A percentile compares a stretch with the other conserved stretches of the same genome.
These are phyloP conservation scores for Orthosia gracilis DNA, from an alignment of 2,888 invertebrate species.

Conservation along the genomic window DNA sequence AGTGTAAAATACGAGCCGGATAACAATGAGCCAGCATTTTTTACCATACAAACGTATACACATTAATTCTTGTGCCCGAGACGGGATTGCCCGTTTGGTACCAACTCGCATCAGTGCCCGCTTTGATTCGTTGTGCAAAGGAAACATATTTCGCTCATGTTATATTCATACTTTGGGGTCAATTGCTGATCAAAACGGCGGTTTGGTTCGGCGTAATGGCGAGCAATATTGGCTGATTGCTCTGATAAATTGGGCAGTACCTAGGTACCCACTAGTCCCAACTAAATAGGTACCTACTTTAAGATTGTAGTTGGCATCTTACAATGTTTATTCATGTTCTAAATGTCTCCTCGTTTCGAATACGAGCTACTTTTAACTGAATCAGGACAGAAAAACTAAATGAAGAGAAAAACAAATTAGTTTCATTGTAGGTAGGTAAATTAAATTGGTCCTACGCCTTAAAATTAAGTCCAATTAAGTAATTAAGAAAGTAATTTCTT, in stretches of 20 bases:
- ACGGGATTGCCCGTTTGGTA: slow-evolving; percentile 39
- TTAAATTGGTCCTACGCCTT: not conserved
- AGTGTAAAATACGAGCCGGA: slow-evolving; percentile 52
- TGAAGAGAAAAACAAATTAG: not conserved
- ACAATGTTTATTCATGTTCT: slow-evolving; percentile 2
- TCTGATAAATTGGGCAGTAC: slow-evolving; percentile 45
- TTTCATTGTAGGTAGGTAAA: not conserved
- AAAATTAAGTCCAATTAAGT: slow-evolving; percentile 5
- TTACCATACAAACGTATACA: slow-evolving; percentile 37
- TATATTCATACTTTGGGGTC: slow-evolving; percentile 65
- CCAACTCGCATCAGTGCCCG: slow-evolving; percentile 42
- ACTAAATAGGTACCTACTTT: not conserved
- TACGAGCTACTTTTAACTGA: not conserved
- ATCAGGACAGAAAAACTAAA: not conserved
- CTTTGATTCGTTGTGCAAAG: slow-evolving; percentile 55
- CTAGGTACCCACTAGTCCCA: not conserved
- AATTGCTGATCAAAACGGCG: slow-evolving; percentile 63
- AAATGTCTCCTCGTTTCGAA: not conserved
- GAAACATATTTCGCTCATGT: slow-evolving; percentile 61
- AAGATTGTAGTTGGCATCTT: slow-evolving; percentile 3
- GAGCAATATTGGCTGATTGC: slow-evolving; percentile 50
- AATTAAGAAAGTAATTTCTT: not conserved
- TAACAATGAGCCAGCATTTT: slow-evolving; percentile 57
- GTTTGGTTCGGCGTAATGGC: slow-evolving; percentile 39
- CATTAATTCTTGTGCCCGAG: slow-evolving; percentile 49